phyloP scores from a whole-genome alignment of 2,113 vertebrate genomes.

The Picathartes gymnocephalus region DNA sequence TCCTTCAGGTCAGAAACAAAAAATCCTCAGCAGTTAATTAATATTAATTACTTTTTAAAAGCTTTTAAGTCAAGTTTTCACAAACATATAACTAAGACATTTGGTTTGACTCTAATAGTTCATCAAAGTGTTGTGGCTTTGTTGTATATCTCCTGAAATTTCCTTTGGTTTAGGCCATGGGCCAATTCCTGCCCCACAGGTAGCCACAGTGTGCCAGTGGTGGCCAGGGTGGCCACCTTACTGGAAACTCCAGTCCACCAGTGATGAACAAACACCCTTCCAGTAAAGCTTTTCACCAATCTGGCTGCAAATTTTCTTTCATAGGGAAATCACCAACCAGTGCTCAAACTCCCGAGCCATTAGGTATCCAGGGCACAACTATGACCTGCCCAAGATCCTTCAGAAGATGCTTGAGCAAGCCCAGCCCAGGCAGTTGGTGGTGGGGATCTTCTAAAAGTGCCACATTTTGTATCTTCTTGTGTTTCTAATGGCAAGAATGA shows the following conservation, averaged over 20 bases:
- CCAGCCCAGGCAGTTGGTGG: background rate
- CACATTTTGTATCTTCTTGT: background rate
- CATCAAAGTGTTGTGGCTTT: background rate
- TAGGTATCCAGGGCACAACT: background rate
- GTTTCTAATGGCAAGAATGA: background rate
- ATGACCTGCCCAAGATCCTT: background rate
- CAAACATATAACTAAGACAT: background rate
- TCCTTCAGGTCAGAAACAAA: background rate
- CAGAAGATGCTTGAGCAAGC: background rate
- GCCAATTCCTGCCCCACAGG: background rate
- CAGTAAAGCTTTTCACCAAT: background rate
- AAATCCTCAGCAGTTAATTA: background rate
- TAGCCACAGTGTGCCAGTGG: background rate
- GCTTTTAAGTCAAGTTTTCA: background rate
- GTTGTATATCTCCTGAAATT: background rate
- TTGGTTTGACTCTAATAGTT: background rate
- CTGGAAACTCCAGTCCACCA: background rate
- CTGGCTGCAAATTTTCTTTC: background rate
- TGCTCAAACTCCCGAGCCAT: background rate
- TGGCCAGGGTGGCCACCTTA: background rate
- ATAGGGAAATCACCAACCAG: background rate
- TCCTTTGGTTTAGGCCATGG: background rate
- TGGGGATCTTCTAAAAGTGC: background rate
- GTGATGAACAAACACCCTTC: background rate
- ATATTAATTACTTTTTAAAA: background rate